Evolutionary conservation across 2,113 vertebrate genomes (phyloP).

Genomic region (Hippoglossus stenolepis): DNA sequence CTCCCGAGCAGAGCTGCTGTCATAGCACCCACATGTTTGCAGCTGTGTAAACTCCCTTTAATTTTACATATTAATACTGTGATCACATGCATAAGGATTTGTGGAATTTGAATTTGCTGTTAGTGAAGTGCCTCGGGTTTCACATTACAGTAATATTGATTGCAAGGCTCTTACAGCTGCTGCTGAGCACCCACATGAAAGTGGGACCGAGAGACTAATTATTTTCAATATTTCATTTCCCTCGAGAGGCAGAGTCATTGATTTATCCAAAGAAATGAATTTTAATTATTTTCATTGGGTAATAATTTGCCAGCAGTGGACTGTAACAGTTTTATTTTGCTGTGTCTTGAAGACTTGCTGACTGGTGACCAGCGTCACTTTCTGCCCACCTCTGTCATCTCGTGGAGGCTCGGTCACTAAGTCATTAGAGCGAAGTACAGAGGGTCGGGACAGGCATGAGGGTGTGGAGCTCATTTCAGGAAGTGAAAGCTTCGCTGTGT

Average conservation of each 20-base stretch:
- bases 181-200: slow-evolving; percentile 21
- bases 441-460: background rate
- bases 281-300: slow-evolving; percentile 62
- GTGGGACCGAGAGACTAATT: slow-evolving; percentile 50
- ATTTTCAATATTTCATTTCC: slow-evolving; percentile 55
- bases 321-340: slow-evolving; percentile 11
- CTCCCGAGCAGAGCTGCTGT: no score
- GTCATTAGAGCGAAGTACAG: background rate
- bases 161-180: slow-evolving; percentile 6
- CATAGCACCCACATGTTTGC: no score
- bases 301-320: slow-evolving; percentile 27
- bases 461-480: slow-evolving; percentile 35
- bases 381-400: background rate
- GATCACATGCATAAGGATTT: slow-evolving; percentile 3
- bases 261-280: slow-evolving; percentile 47
- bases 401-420: background rate
- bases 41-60: background rate
- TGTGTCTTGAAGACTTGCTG: background rate
- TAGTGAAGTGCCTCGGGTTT: slow-evolving; percentile 25
- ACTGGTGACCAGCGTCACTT: background rate
- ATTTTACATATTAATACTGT: slow-evolving; percentile 1
- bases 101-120: slow-evolving; percentile 21
- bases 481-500: slow-evolving; percentile 52
- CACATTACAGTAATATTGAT: slow-evolving; percentile 50
- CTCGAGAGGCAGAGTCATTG: slow-evolving; percentile 52